Base-by-base conservation (phyloP, 2,113 vertebrate genomes). In the Connochaetes taurinus region DNA sequence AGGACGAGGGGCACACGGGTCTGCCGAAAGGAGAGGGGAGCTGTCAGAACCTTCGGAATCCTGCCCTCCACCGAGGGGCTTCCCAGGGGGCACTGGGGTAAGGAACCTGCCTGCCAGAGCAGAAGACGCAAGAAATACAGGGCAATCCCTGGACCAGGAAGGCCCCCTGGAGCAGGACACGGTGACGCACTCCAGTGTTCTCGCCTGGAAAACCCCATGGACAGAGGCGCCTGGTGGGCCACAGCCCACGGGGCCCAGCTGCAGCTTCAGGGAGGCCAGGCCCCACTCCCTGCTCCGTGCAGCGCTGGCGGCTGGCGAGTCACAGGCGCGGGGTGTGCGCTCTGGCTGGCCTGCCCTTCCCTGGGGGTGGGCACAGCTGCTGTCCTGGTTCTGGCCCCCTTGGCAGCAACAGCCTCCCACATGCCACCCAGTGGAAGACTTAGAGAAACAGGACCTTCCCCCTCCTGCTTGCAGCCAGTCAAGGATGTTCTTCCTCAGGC, bases 1-100 rank as follows among this genome's bases (percentile, higher is more conserved):
- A 60, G 25, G 7, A 3, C 0, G 0, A 17, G 19, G 3, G 71
- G 5, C 53, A 19, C n/a, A 0, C 27, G 0, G 4, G n/a, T 15
- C 31, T 6, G 31, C 52, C n/a, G 0, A 6, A 16, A 71, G 52
- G 74, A 6, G 8, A 33, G 17, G 31, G 67, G 29, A 6, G 14
- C 27, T 11, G 19, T 4, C 9, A 4, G 29, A 21, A 11, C 17
- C 36, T 45, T 5, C 4, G 43, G 87, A 43, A 52, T 16, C 17
- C 6, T 1, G 27, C 12, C 50, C 67, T 43, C 25, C 67, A 23
- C 67, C 10, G 36, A 5, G 36, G 19, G 67, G 67, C 67, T 23
- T 40, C 67, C n/a, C 67, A 36, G 67, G 67, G 5, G 67, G 21
- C 67, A 74, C n/a, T 12, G 2, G 17, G 17, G n/a, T 71, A 23